A percentile compares a stretch with the other conserved stretches of the same genome.
Evolutionary conservation across 1,140 invertebrate genomes (phyloP).

Genomic region (Euwallacea fornicatus): DNA sequence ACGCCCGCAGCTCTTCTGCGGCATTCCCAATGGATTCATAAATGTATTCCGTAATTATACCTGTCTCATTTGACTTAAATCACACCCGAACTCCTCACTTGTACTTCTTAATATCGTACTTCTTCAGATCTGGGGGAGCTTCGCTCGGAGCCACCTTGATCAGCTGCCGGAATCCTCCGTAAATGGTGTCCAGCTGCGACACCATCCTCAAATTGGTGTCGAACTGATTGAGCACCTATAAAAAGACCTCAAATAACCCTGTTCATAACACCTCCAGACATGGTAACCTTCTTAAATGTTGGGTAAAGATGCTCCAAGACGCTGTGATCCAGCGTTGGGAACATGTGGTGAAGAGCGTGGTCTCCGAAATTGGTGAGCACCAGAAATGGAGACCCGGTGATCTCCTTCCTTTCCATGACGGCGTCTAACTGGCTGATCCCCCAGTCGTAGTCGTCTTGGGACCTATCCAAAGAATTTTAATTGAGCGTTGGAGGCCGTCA

Average conservation of each 20-base stretch:
- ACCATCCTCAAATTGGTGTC: conserved; percentile 59
- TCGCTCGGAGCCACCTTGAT: conserved; percentile 54
- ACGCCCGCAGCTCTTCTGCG: too few species aligned
- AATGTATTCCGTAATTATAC: too few species aligned
- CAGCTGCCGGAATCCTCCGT: conserved; percentile 70
- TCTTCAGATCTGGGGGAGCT: conserved; percentile 37
- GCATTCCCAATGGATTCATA: too few species aligned
- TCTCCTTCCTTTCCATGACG: conserved; percentile 68
- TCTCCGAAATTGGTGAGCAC: conserved; percentile 74
- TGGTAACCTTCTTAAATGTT: conserved; percentile 59
- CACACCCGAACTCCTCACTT: neutral
- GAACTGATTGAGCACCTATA: conserved; percentile 67
- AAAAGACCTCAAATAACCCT: neutral
- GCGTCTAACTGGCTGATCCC: conserved; percentile 76
- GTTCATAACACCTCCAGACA: neutral
- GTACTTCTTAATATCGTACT: conserved; percentile 28
- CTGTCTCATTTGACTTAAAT: too few species aligned
- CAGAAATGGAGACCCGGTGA: conserved; percentile 66
- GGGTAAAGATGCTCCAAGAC: conserved; percentile 66
- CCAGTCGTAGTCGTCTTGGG: conserved; percentile 62
- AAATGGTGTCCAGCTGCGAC: conserved; percentile 63
- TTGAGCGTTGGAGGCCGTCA: neutral
- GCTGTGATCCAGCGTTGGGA: conserved; percentile 81
- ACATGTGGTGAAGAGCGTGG: conserved; percentile 77
- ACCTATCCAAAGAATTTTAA: neutral